Base-by-base conservation (phyloP, 2,888 invertebrate species). In the Drosophila kambysellisi region DNA sequence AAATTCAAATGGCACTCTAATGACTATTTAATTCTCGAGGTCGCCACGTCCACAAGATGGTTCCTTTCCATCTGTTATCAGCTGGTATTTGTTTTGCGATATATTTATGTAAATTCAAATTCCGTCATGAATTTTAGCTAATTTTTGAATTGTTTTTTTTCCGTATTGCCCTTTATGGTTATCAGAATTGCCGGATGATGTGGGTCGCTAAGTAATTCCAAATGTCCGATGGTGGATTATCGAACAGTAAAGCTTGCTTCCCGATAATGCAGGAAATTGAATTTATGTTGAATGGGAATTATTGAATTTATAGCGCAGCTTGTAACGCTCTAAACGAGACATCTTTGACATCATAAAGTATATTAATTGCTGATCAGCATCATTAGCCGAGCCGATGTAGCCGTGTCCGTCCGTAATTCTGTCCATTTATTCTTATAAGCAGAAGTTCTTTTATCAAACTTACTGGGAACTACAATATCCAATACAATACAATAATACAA, bases 141-240 rank as follows among this genome's bases (percentile, higher is more conserved):
- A 53, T 52, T 37, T 48, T 29, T 4, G 15, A 25, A 15, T n/a
- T 7, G 17, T 7, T 17, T 15, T 17, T 5, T 64, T 41, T 64
- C 25, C 35, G 37, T 15, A 29, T 52, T 17, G 29, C n/a, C 20
- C 32, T 12, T 37, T 32, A n/a, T 61, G 51, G 0, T 30, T 51
- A 43, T 39, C 33, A 29, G 43, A 57, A 58, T 29, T 61, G 41
- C 66, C 25, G 48, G 37, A 50, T 17, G 25, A 76, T 76, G 70
- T 65, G 74, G 79, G 76, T 59, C 37, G 39, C 8, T 63, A 20
- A 5, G 39, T 17, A 39, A 39, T 8, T 39, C 48, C 56, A 76
- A 71, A 58, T 76, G 46, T 48, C 48, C 68, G 7, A 12, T 35
- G 37, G 35, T 41, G 46, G 43, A 25, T 33, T 48, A 7, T 57